Evolutionary conservation across 2,113 vertebrate species (phyloP).

Genomic region (Fulica atra): DNA sequence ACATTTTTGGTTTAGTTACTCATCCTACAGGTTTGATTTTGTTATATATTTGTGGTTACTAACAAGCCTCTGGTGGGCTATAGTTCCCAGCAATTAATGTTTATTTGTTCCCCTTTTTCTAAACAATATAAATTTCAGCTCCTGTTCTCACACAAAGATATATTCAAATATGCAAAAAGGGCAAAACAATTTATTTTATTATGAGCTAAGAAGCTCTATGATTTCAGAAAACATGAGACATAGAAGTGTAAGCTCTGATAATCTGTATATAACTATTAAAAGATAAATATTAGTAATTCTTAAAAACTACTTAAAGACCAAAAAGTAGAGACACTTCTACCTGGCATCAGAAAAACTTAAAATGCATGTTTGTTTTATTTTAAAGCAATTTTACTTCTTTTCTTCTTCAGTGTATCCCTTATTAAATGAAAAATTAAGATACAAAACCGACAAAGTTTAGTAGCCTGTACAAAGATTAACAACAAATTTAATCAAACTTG

Average conservation of each 20-base stretch:
- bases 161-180: background rate
- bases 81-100: conserved; percentile 1
- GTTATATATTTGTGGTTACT: background rate
- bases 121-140: background rate
- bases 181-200: background rate
- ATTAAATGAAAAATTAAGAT: background rate
- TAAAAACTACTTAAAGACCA: background rate
- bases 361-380: background rate
- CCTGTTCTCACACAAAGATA: background rate
- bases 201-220: background rate
- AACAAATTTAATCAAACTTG: background rate
- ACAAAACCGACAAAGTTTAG: background rate
- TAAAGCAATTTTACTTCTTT: background rate
- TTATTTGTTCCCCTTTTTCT: background rate
- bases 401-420: background rate
- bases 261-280: background rate
- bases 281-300: background rate
- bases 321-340: background rate
- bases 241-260: background rate
- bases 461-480: background rate
- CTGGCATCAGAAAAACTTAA: background rate
- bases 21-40: background rate
- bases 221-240: background rate
- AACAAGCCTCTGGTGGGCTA: background rate
- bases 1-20: background rate